Conservation (phyloP, 2,888 invertebrate species). For the Bombylius discolor region DNA sequence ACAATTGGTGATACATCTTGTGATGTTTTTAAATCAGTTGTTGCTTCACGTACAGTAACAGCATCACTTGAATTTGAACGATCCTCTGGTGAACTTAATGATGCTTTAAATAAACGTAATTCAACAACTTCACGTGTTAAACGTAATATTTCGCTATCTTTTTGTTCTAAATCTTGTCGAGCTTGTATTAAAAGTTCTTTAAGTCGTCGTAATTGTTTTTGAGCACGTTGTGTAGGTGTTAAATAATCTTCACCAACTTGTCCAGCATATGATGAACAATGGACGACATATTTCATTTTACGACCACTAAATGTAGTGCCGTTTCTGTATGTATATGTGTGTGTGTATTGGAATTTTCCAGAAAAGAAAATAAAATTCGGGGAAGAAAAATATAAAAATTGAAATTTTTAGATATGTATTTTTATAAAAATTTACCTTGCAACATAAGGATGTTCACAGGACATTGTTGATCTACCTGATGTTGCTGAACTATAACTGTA, state of each 20-base stretch:
- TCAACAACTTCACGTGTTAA: slow-evolving; percentile 70
- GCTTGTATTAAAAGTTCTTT: slow-evolving; percentile 60
- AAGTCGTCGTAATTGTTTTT: slow-evolving; percentile 63
- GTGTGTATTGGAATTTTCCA: not conserved
- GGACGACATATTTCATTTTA: slow-evolving; percentile 67
- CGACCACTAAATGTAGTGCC: slow-evolving; percentile 57
- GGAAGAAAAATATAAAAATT: not conserved
- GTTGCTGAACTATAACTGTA: slow-evolving; percentile 68
- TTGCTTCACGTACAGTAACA: slow-evolving; percentile 59
- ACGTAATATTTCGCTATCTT: slow-evolving; percentile 61
- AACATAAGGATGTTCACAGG: slow-evolving; percentile 68
- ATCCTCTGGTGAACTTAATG: slow-evolving; percentile 65
- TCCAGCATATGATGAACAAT: slow-evolving; percentile 68
- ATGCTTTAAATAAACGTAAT: slow-evolving; percentile 64
- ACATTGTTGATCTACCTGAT: slow-evolving; percentile 54
- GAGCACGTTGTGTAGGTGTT: slow-evolving; percentile 77
- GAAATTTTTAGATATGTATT: not conserved
- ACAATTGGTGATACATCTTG: slow-evolving; percentile 42
- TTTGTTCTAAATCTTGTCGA: slow-evolving; percentile 62
- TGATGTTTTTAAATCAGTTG: slow-evolving; percentile 42
- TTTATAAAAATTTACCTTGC: slow-evolving; percentile 39
- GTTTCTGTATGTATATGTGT: slow-evolving; percentile 33
- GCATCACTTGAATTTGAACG: slow-evolving; percentile 65
- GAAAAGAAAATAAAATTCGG: not conserved
- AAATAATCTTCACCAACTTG: slow-evolving; percentile 70